Evolutionary conservation across 2,797 vertebrate species (phyloP).

Genomic region (Zenarchopterus dispar): DNA sequence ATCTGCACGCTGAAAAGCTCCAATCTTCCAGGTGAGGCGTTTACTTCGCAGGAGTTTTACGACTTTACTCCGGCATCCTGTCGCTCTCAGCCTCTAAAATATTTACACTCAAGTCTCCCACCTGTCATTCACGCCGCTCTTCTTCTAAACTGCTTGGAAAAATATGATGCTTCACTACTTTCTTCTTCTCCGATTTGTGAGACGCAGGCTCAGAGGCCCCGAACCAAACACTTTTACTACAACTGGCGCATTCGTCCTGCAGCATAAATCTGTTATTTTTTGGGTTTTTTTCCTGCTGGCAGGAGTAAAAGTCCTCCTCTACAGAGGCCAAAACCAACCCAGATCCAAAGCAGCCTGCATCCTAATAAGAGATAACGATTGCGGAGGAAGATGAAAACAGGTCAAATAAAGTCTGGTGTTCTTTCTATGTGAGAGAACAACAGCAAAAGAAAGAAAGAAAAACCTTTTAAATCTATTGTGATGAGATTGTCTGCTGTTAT

Average conservation of each 20-base stretch:
- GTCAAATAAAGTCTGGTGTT: slow-evolving; percentile 36
- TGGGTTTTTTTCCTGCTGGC: neutral
- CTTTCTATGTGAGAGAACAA: slow-evolving; percentile 26
- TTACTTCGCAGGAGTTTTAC: neutral
- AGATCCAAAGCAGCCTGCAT: slow-evolving; percentile 16
- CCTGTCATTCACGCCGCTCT: no score
- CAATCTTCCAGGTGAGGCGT: neutral
- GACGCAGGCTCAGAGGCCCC: no score
- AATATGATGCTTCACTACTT: no score
- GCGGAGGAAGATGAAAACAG: neutral
- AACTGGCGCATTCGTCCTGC: neutral
- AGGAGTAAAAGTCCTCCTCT: slow-evolving; percentile 20
- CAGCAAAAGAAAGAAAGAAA: neutral
- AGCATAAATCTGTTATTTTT: neutral
- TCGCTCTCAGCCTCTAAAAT: no score
- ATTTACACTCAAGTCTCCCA: no score
- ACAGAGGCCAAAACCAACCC: slow-evolving; percentile 62
- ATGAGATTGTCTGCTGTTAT: no score
- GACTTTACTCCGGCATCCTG: no score
- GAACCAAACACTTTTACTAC: neutral
- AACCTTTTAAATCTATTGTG: neutral
- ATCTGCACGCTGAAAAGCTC: neutral
- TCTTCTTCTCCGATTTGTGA: no score
- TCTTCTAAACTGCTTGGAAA: no score
- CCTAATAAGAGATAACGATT: slow-evolving; percentile 14